phyloP scores from a whole-genome alignment of 2,888 invertebrate species.

The Branchipolynoe longqiensis region DNA sequence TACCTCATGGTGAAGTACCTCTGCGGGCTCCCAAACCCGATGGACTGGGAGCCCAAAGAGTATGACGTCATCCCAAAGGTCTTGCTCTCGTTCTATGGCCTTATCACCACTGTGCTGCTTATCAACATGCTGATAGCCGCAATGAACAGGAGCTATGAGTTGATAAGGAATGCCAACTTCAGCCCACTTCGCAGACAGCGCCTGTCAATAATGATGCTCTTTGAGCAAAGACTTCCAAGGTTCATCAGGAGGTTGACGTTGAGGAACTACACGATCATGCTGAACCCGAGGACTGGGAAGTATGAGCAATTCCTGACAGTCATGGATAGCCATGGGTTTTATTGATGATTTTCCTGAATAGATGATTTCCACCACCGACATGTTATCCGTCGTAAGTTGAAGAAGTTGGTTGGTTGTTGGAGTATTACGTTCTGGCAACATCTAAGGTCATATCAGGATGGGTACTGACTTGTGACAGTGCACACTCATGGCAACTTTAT shows the following conservation, averaged over 20 bases:
- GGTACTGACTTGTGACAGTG: no score
- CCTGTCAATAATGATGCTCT: not conserved
- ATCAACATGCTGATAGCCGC: constrained; percentile 27
- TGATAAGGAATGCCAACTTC: not conserved
- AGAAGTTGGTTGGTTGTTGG: no score
- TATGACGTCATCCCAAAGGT: not conserved
- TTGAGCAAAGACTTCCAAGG: not conserved
- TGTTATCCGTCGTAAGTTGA: no score
- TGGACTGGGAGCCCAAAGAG: not conserved
- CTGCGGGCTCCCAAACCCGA: not conserved
- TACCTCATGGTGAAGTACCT: constrained; percentile 29
- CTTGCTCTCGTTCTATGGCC: not conserved
- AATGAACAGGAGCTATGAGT: constrained; percentile 27
- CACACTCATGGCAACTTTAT: no score
- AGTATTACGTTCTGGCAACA: no score
- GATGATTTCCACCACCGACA: no score
- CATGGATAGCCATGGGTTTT: not conserved
- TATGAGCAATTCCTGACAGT: not conserved
- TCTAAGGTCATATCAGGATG: no score
- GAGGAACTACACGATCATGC: not conserved
- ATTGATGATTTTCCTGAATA: no score
- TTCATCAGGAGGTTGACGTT: not conserved
- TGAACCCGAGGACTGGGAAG: not conserved
- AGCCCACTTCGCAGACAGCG: not conserved
- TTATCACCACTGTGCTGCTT: not conserved